Evolutionary conservation across 2,888 invertebrate genomes (phyloP).

Genomic region (Drosophila mercatorum): DNA sequence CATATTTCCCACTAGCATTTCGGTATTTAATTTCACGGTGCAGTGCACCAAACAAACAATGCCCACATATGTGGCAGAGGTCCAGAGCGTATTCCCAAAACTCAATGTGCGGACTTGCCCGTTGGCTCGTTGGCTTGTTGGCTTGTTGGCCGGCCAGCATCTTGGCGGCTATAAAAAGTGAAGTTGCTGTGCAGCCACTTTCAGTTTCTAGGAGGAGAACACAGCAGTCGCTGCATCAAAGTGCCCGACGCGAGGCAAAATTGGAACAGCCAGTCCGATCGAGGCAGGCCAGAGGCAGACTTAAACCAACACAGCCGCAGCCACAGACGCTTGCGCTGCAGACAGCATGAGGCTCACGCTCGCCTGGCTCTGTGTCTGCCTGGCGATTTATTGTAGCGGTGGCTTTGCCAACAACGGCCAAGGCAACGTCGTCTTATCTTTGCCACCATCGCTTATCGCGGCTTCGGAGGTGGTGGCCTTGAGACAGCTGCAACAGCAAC

Average conservation of each 20-base stretch:
- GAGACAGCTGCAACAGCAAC: slow-evolving; percentile 54
- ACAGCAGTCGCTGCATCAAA: slow-evolving; percentile 58
- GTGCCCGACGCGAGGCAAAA: slow-evolving; percentile 58
- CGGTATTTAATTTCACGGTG: slow-evolving; percentile 82
- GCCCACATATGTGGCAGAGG: slow-evolving; percentile 38
- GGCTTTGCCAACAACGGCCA: slow-evolving; percentile 59
- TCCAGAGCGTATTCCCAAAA: slow-evolving; percentile 71
- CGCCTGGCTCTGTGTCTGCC: slow-evolving; percentile 76
- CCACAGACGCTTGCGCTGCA: slow-evolving; percentile 24
- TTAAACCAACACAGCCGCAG: slow-evolving; percentile 8
- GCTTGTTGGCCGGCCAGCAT: slow-evolving; percentile 22
- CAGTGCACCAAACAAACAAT: slow-evolving; percentile 78
- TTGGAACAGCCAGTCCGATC: slow-evolving; percentile 61
- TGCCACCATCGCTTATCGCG: slow-evolving; percentile 83
- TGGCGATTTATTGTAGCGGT: slow-evolving; percentile 82
- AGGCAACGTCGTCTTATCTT: slow-evolving; percentile 79
- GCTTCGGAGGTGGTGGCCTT: slow-evolving; percentile 78
- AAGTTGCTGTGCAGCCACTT: slow-evolving; percentile 69
- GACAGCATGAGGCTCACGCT: slow-evolving; percentile 82
- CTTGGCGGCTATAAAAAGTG: slow-evolving; percentile 77
- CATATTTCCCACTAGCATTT: slow-evolving; percentile 69
- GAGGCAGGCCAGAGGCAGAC: slow-evolving; percentile 44
- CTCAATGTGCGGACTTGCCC: slow-evolving; percentile 40
- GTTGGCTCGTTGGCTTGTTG: slow-evolving; percentile 5
- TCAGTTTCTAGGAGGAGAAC: slow-evolving; percentile 80